Evolutionary conservation across 2,797 vertebrate genomes (phyloP).

Genomic region (Pempheris klunzingeri): DNA sequence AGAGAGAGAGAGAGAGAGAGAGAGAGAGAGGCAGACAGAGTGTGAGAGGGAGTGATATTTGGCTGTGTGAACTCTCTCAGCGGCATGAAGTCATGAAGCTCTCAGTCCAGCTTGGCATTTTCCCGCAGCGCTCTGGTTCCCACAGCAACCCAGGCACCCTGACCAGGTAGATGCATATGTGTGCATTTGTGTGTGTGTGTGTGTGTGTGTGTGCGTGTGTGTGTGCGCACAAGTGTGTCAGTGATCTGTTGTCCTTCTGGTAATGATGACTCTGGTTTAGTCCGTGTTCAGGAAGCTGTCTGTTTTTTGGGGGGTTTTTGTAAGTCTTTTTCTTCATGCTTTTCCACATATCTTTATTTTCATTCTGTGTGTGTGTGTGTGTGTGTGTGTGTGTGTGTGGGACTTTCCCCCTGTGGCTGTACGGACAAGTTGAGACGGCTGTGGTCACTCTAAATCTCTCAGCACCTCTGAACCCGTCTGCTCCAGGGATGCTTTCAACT

Average conservation of each 20-base stretch:
- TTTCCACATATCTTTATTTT: conserved; percentile 31
- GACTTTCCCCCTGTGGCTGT: conserved; percentile 56
- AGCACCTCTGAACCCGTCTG: conserved; percentile 45
- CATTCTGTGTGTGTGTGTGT: conserved; percentile 5
- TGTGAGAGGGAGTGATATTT: conserved; percentile 47
- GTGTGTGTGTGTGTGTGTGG: conserved; percentile 34
- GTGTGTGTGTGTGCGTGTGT: conserved; percentile 21
- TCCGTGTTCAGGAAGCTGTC: conserved; percentile 6
- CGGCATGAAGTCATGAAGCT: conserved; percentile 82
- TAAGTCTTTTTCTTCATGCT: conserved; percentile 6
- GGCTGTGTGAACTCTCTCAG: conserved; percentile 63
- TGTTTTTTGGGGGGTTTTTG: conserved; percentile 27
- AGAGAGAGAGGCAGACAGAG: conserved; percentile 1
- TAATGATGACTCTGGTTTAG: conserved; percentile 25
- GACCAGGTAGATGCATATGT: conserved; percentile 70
- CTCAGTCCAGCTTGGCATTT: conserved; percentile 77
- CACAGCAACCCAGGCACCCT: conserved; percentile 74
- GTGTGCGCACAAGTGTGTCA: not conserved
- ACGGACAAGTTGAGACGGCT: conserved; percentile 43
- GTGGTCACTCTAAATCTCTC: conserved; percentile 63
- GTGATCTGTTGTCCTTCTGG: conserved; percentile 8
- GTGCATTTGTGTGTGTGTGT: conserved; percentile 38
- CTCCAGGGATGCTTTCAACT: conserved; percentile 53
- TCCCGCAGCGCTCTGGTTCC: conserved; percentile 72
- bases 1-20: conserved; percentile 24